Percentiles rank a stretch among this genome's conserved stretches.
Evolutionary conservation across 1,140 invertebrate species (phyloP).

Genomic region (Drosophila bocki): DNA sequence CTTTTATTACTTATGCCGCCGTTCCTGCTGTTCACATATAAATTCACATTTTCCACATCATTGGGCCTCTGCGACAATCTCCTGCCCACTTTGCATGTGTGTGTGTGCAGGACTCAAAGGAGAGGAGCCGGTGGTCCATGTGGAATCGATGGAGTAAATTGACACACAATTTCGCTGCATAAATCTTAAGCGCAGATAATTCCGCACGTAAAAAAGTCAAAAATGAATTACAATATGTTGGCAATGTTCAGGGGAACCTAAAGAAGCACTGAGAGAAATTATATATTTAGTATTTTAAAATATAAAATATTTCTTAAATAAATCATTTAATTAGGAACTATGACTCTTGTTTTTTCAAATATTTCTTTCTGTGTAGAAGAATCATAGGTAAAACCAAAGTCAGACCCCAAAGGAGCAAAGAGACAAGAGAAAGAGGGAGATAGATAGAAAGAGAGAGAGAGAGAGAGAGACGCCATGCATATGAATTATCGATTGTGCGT

Average conservation of each 20-base stretch:
- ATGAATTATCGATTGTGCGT: conserved; percentile 82
- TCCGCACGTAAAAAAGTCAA: conserved; percentile 68
- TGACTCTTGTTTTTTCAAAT: neutral
- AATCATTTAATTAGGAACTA: no score
- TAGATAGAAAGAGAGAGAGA: neutral
- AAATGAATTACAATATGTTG: conserved; percentile 64
- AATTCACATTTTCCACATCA: conserved; percentile 83
- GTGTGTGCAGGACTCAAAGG: conserved; percentile 24
- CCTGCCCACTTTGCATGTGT: conserved; percentile 63
- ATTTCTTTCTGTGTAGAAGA: neutral
- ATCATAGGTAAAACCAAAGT: conserved; percentile 20
- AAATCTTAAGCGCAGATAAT: conserved; percentile 68
- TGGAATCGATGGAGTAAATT: conserved; percentile 61
- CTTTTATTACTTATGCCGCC: conserved; percentile 72
- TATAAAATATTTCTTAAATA: neutral
- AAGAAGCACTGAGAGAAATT: conserved; percentile 7
- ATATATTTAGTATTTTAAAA: neutral
- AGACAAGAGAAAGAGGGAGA: neutral
- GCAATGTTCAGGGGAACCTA: neutral
- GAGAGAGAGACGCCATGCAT: conserved; percentile 42
- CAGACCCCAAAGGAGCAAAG: neutral
- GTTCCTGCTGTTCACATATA: conserved; percentile 60
- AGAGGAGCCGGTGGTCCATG: conserved; percentile 24
- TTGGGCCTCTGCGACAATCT: conserved; percentile 68
- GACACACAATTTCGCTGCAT: conserved; percentile 71